phyloP scores from a whole-genome alignment of 2,113 vertebrate genomes.

The Ia io region DNA sequence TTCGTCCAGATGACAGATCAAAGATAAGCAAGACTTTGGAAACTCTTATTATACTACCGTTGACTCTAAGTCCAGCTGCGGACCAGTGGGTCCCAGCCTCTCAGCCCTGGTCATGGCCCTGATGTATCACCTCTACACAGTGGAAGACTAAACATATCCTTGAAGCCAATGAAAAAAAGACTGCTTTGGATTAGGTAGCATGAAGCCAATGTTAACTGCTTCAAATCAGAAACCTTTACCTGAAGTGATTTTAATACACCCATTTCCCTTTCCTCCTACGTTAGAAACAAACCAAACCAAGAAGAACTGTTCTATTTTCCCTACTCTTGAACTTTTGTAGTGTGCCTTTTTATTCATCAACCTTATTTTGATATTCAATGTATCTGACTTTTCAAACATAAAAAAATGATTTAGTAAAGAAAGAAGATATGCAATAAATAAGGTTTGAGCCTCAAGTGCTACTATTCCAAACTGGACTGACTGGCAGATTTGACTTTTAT shows the following conservation, averaged over 20 bases:
- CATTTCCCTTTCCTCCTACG: background rate
- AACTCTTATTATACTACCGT: background rate
- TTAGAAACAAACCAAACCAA: conserved; percentile 34
- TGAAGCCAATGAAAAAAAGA: conserved; percentile 47
- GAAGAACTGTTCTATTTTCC: conserved; percentile 54
- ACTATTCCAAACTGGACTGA: background rate
- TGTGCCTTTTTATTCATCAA: conserved; percentile 75
- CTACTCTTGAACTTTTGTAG: conserved; percentile 56
- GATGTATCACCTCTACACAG: conserved; percentile 87
- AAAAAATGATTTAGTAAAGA: background rate
- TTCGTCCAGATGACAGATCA: conserved; percentile 86
- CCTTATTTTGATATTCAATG: conserved; percentile 57
- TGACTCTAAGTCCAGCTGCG: conserved; percentile 83
- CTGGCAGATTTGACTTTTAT: background rate
- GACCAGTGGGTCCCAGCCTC: conserved; percentile 89
- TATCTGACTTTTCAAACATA: conserved; percentile 66
- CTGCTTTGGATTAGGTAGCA: conserved; percentile 40
- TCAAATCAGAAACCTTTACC: conserved; percentile 41
- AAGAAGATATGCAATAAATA: background rate
- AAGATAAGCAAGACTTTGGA: background rate
- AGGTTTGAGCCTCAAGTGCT: background rate
- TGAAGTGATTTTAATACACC: conserved; percentile 47
- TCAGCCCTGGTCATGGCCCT: conserved; percentile 85
- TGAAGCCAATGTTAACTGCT: conserved; percentile 30
- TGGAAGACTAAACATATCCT: conserved; percentile 77